Evolutionary conservation across 2,888 invertebrate genomes (phyloP), one percentile per base, ranked within the genome.

Genomic region (Drosophila buzzatii): DNA sequence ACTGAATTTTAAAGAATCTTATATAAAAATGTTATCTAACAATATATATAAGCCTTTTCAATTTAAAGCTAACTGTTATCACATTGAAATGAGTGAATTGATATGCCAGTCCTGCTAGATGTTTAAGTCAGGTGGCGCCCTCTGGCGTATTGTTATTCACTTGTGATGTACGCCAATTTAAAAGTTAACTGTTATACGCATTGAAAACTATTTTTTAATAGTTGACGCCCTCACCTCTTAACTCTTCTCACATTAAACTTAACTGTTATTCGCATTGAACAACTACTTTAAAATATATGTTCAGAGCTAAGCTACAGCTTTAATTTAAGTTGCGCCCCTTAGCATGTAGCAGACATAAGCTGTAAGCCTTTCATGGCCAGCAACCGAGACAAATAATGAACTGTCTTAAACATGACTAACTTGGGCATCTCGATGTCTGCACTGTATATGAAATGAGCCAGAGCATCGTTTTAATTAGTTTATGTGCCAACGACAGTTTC

Each of bases 401-500:
- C 55, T 75, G 64, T 60, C 59, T 44, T 9, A 5, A 51, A 10
- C 67, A 55, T 27, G 41, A 41, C 27, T n/a, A 55, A 12, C n/a
- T 10, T 5, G 0, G 16, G 16, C 37, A n/a, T n/a, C 53, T 27
- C 9, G 31, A 18, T 35, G 8, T 18, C 14, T 12, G 20, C 47
- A 9, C 16, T 14, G 8, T 63, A 18, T 55, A 55, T 53, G 47
- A 41, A 55, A 23, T 33, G 53, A 37, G 31, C 27, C 5, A 56
- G 53, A 33, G 51, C 56, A 45, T 53, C 76, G 61, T 76, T 79
- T 79, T 79, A 79, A 79, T 79, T 79, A 79, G 79, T 79, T 79
- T 76, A 64, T 70, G 66, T 79, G 76, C 70, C 77, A 72, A 58
- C 71, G 69, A 73, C 78, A 78, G 75, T 60, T 62, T 67, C 61